Percentiles rank a stretch among this genome's conserved stretches.
Evolutionary conservation across 2,888 invertebrate species (phyloP).

Genomic region (Acrobasis consociella): DNA sequence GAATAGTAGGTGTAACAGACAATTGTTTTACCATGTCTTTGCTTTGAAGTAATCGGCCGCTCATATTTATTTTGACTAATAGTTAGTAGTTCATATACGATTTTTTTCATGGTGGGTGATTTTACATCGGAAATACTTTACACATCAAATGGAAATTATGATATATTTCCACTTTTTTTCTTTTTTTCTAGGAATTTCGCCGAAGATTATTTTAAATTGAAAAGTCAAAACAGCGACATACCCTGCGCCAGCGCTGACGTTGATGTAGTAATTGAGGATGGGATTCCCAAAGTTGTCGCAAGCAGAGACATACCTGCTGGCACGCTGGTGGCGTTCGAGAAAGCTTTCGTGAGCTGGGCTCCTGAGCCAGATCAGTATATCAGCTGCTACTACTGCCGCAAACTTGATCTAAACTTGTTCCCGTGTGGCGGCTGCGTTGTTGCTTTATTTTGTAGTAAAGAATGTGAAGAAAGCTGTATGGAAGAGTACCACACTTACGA

Average conservation of each 20-base stretch:
- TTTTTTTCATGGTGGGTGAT: no score
- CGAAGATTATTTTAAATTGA: conserved; percentile 10
- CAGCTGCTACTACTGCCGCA: conserved; percentile 5
- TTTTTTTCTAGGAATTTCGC: conserved; percentile 3
- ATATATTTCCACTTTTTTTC: no score
- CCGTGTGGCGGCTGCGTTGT: background rate
- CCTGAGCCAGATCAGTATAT: background rate
- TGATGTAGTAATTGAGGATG: conserved; percentile 11
- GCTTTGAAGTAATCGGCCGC: no score
- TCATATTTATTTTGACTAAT: no score
- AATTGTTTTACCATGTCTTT: no score
- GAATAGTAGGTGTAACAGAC: no score
- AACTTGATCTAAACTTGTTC: background rate
- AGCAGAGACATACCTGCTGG: conserved; percentile 5
- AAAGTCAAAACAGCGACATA: background rate
- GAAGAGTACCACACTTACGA: background rate
- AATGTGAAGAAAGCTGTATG: background rate
- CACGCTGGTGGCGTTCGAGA: conserved; percentile 8
- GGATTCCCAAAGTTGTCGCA: conserved; percentile 10
- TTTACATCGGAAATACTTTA: background rate
- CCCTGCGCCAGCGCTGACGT: conserved; percentile 15
- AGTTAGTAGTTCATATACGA: no score
- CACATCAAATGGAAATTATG: background rate
- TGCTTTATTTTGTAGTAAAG: background rate
- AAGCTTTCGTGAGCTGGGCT: conserved; percentile 8